phyloP scores from a whole-genome alignment of 53 echinoderm and acorn worm species.

The Arbacia lixula region DNA sequence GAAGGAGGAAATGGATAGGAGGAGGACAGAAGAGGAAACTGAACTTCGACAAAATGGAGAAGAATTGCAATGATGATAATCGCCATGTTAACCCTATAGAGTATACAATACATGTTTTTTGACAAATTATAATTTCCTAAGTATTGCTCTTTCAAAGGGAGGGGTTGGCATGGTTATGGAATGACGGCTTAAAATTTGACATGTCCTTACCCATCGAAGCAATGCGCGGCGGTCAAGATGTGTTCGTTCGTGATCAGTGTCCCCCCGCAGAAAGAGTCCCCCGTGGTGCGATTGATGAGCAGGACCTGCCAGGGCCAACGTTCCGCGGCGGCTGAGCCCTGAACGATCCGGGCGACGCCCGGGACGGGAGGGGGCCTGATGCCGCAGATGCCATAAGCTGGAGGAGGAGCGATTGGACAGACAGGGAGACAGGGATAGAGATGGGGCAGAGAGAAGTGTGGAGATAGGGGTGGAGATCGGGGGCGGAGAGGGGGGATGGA shows the following conservation, averaged over 20 bases:
- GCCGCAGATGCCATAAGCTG: slow-evolving; percentile 53
- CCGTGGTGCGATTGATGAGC: slow-evolving; percentile 50
- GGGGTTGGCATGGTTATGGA: background rate
- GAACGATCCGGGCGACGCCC: slow-evolving; percentile 56
- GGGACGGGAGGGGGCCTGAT: slow-evolving; percentile 3
- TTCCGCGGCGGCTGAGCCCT: slow-evolving; percentile 54
- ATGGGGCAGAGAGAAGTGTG: no score
- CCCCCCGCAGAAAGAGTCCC: slow-evolving; percentile 77
- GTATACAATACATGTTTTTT: background rate
- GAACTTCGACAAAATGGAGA: no score
- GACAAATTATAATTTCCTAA: background rate
- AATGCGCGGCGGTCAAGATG: slow-evolving; percentile 89
- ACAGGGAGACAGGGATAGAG: background rate
- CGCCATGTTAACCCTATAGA: no score
- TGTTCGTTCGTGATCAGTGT: slow-evolving; percentile 75
- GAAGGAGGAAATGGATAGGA: background rate
- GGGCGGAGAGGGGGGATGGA: no score
- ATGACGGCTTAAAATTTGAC: no score
- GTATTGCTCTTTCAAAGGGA: no score
- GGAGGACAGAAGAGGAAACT: no score
- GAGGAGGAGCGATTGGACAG: no score
- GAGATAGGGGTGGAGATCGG: no score
- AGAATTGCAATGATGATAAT: no score
- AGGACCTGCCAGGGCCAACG: slow-evolving; percentile 92
- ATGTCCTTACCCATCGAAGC: slow-evolving; percentile 68